These are phyloP conservation scores for Ranitomeya variabilis DNA, from an alignment of 2,113 vertebrate genomes.

Conservation along the genomic window DNA sequence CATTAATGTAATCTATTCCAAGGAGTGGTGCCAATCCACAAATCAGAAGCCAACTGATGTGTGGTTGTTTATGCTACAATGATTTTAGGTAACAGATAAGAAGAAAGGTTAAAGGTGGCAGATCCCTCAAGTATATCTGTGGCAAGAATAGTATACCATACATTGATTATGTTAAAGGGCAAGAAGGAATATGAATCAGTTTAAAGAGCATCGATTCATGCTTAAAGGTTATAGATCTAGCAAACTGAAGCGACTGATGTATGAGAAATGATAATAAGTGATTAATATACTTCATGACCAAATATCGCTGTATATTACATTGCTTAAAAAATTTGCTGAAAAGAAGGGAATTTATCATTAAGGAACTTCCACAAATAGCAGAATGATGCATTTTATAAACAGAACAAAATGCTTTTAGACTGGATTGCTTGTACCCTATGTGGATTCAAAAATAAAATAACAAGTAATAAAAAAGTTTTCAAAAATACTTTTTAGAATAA, in stretches of 20 bases:
- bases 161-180: not conserved
- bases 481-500: too few relatives aligned
- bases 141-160: not conserved
- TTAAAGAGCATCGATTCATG: slow-evolving; percentile 4
- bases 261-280: not conserved
- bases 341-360: not conserved
- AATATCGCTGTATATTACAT: not conserved
- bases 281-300: not conserved
- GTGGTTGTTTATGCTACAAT: not conserved
- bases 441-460: too few relatives aligned
- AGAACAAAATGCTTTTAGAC: not conserved
- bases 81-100: not conserved
- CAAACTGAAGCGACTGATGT: not conserved
- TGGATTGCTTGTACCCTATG: not conserved
- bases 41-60: not conserved
- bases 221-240: not conserved
- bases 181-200: slow-evolving; percentile 12
- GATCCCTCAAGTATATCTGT: slow-evolving; percentile 54
- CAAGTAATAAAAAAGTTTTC: too few relatives aligned
- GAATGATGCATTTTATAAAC: not conserved
- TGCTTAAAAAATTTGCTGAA: not conserved
- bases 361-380: not conserved
- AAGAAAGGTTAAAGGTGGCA: slow-evolving; percentile 3
- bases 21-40: not conserved
- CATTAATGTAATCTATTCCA: not conserved